These are phyloP conservation scores for Boloria selene DNA, from an alignment of 2,888 invertebrate species.

Conservation along the genomic window DNA sequence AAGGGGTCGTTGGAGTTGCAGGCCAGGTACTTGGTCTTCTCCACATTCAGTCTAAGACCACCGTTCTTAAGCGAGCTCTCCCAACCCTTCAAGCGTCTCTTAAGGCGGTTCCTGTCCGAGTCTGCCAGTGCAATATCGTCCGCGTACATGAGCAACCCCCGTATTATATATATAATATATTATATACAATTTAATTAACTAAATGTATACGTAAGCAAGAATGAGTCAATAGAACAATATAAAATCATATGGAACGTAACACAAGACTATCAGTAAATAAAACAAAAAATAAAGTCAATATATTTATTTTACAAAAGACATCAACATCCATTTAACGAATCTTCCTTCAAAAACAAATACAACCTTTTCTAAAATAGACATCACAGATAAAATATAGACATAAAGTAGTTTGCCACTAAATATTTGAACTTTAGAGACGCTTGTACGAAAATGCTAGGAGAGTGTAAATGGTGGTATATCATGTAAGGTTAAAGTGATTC, in stretches of 20 bases:
- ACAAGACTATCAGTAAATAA: conserved; percentile 3
- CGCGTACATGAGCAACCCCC: no score
- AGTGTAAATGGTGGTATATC: conserved; percentile 1
- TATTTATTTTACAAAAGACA: conserved; percentile 71
- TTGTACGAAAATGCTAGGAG: conserved; percentile 11
- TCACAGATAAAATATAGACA: conserved; percentile 79
- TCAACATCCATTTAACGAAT: conserved; percentile 65
- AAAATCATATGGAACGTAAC: neutral
- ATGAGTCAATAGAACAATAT: neutral
- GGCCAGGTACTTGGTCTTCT: no score
- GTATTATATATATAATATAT: no score
- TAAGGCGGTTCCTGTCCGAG: no score
- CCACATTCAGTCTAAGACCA: no score
- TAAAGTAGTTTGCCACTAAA: conserved; percentile 66
- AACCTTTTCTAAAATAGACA: conserved; percentile 72
- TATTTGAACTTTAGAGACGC: conserved; percentile 25
- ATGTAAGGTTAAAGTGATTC: conserved; percentile 8
- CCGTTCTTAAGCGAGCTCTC: no score
- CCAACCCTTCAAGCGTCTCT: no score
- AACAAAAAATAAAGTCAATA: conserved; percentile 54
- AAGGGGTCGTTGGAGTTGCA: no score
- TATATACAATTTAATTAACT: no score
- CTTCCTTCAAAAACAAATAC: conserved; percentile 58
- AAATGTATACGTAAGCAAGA: no score
- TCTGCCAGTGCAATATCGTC: no score